Evolutionary conservation across 92 coral and sea anemone species (phyloP).

Genomic region (Nematostella vectensis): DNA sequence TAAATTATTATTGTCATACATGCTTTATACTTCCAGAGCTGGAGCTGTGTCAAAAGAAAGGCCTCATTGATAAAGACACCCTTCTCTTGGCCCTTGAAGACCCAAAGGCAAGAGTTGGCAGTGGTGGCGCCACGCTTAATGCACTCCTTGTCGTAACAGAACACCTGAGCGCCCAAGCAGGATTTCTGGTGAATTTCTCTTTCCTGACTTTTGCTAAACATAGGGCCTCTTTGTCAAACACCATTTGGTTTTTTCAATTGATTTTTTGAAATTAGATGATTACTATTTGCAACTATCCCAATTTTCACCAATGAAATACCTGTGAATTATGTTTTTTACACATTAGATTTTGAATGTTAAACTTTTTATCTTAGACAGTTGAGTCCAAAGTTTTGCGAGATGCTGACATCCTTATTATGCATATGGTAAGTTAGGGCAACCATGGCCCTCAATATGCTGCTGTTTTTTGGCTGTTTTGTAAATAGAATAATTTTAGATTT

Average conservation of each 20-base stretch:
- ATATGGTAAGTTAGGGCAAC: conserved; percentile 53
- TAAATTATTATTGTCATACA: too few species aligned
- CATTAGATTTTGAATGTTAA: too few species aligned
- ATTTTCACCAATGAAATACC: too few species aligned
- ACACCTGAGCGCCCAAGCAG: conserved; percentile 90
- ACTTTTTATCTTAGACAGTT: conserved; percentile 68
- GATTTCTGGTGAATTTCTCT: conserved; percentile 62
- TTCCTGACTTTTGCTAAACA: too few species aligned
- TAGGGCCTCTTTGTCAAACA: too few species aligned
- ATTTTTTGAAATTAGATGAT: too few species aligned
- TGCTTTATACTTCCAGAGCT: conserved; percentile 42
- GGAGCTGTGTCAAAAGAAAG: conserved; percentile 68
- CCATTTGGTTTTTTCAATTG: too few species aligned
- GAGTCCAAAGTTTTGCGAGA: conserved; percentile 60
- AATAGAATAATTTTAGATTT: too few species aligned
- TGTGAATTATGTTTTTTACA: too few species aligned
- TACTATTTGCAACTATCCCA: too few species aligned
- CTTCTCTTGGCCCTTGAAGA: conserved; percentile 65
- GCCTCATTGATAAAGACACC: conserved; percentile 67
- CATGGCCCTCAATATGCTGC: too few species aligned
- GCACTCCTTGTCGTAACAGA: conserved; percentile 84
- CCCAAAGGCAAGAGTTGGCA: conserved; percentile 85
- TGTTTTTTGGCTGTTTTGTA: too few species aligned
- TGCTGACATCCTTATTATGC: conserved; percentile 85
- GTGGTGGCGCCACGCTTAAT: conserved; percentile 92